Evolutionary conservation across 2,113 vertebrate species (phyloP).

Genomic region (Colinus virginianus): DNA sequence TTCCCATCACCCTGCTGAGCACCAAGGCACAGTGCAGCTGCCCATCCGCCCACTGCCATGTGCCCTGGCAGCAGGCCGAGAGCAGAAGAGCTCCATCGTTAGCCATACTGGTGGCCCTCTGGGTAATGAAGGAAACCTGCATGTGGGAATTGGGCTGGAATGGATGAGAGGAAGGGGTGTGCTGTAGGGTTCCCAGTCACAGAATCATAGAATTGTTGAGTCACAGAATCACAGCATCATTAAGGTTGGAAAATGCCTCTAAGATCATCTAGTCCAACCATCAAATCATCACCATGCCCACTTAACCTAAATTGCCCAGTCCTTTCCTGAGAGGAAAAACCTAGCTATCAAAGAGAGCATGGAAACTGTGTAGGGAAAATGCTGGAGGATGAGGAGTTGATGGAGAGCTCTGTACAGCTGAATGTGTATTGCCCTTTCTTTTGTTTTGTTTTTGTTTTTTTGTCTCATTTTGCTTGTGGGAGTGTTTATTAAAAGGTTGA

Average conservation of each 20-base stretch:
- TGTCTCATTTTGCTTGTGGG: not conserved
- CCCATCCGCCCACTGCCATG: not conserved
- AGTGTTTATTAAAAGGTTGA: not conserved
- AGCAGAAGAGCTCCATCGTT: not conserved
- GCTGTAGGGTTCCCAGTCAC: not conserved
- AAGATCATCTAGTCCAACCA: too few species aligned
- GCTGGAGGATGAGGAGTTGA: not conserved
- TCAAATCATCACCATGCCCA: too few species aligned
- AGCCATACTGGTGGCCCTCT: not conserved
- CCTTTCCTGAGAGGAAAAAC: not conserved
- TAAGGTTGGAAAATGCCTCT: too few species aligned
- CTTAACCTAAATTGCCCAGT: too few species aligned
- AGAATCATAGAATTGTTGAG: not conserved
- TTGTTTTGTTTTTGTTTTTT: not conserved
- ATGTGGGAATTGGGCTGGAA: accelerated
- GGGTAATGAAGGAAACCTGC: not conserved
- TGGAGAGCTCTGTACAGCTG: not conserved
- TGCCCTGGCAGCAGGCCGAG: not conserved
- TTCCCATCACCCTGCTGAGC: not conserved
- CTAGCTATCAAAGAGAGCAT: not conserved
- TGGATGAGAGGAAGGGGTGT: not conserved
- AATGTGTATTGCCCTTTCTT: accelerated
- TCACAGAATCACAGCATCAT: too few species aligned
- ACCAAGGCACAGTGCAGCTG: accelerated
- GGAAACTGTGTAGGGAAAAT: not conserved